phyloP scores from a whole-genome alignment of 2,888 invertebrate species.

The Clostera curtula region DNA sequence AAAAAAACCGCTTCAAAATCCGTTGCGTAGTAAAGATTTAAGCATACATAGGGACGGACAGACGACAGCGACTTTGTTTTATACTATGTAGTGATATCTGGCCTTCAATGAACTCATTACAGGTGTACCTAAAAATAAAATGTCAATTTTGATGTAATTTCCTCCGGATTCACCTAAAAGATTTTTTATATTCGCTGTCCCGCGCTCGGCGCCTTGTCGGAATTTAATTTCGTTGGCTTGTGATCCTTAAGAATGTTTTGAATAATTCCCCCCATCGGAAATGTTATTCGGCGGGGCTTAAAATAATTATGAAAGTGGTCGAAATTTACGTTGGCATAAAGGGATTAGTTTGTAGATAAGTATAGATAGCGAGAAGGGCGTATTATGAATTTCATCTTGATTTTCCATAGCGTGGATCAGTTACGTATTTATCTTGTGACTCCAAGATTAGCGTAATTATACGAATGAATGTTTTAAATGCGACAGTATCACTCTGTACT shows the following conservation, averaged over 20 bases:
- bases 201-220: slow-evolving; percentile 20
- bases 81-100: neutral
- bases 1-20: too few species aligned
- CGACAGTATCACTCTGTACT: too few species aligned
- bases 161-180: slow-evolving; percentile 17
- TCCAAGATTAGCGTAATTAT: too few species aligned
- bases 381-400: too few species aligned
- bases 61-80: too few species aligned
- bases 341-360: neutral
- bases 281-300: slow-evolving; percentile 20
- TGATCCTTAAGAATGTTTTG: slow-evolving; percentile 34
- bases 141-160: slow-evolving; percentile 29
- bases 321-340: neutral
- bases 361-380: too few species aligned
- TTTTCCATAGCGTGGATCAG: too few species aligned
- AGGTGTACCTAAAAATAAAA: slow-evolving; percentile 16
- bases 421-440: too few species aligned
- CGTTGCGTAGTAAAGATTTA: too few species aligned
- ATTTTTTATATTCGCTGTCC: slow-evolving; percentile 22
- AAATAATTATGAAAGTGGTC: slow-evolving; percentile 12
- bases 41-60: too few species aligned
- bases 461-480: too few species aligned
- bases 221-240: slow-evolving; percentile 39
- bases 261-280: slow-evolving; percentile 29
- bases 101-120: slow-evolving; percentile 6